A percentile compares a stretch with the other conserved stretches of the same genome.
Evolutionary conservation across 2,797 vertebrate species (phyloP).

Genomic region (Spheniscus humboldti): DNA sequence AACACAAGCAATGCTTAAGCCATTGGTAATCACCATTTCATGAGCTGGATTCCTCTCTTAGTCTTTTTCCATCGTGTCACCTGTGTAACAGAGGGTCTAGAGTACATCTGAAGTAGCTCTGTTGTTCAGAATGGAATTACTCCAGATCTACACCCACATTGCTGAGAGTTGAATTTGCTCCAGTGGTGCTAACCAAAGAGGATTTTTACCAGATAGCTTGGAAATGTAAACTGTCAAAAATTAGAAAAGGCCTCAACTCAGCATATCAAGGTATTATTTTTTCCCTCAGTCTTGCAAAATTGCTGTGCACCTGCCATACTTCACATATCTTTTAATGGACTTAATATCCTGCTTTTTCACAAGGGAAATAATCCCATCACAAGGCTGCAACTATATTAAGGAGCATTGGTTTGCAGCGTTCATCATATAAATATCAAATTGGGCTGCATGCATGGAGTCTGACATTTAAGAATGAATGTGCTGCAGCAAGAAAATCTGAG

Average conservation of each 20-base stretch:
- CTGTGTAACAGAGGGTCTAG: neutral
- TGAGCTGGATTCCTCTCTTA: neutral
- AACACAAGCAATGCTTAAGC: neutral
- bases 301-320: conserved; percentile 12
- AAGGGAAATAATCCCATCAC: conserved; percentile 44
- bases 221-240: conserved; percentile 15
- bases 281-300: conserved; percentile 15
- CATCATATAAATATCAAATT: conserved; percentile 19
- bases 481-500: conserved; percentile 5
- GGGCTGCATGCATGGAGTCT: neutral
- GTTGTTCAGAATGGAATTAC: conserved; percentile 15
- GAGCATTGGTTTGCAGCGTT: conserved; percentile 8
- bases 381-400: conserved; percentile 48
- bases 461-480: conserved; percentile 51
- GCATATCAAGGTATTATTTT: conserved; percentile 14
- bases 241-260: conserved; percentile 6
- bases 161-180: conserved; percentile 30
- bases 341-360: conserved; percentile 56
- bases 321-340: conserved; percentile 39
- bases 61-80: neutral
- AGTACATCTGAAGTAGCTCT: neutral
- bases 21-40: neutral
- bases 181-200: conserved; percentile 25
- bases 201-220: neutral
- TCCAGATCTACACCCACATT: conserved; percentile 38